A percentile compares a stretch with the other conserved stretches of the same genome.
phyloP scores from a whole-genome alignment of 2,797 vertebrate species.

The Coluber constrictor region DNA sequence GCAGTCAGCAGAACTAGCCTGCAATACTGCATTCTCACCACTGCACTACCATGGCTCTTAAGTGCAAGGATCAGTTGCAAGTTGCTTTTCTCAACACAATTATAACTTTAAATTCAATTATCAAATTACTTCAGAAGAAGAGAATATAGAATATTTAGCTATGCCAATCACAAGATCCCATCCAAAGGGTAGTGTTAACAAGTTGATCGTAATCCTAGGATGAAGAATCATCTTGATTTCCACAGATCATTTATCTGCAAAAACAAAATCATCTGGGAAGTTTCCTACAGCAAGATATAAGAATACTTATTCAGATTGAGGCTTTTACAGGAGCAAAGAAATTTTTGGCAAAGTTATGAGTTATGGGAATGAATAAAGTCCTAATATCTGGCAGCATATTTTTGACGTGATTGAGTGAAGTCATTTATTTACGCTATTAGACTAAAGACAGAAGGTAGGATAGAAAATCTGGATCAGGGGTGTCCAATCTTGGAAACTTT shows the following conservation, averaged over 20 bases:
- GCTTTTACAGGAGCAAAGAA: background rate
- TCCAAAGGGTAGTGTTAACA: background rate
- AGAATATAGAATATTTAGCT: background rate
- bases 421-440: background rate
- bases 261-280: background rate
- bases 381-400: background rate
- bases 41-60: no score
- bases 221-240: background rate
- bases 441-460: no score
- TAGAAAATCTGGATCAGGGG: background rate
- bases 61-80: no score
- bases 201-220: background rate
- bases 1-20: no score
- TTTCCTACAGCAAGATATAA: background rate
- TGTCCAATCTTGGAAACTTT: background rate
- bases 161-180: background rate
- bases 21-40: no score
- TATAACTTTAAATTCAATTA: no score
- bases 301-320: background rate
- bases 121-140: no score
- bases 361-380: background rate
- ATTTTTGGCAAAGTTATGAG: background rate
- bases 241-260: background rate
- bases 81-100: no score
- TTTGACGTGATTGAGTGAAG: background rate